Base-by-base conservation (phyloP, 2,797 vertebrate species). In the Sandelia bainsii region DNA sequence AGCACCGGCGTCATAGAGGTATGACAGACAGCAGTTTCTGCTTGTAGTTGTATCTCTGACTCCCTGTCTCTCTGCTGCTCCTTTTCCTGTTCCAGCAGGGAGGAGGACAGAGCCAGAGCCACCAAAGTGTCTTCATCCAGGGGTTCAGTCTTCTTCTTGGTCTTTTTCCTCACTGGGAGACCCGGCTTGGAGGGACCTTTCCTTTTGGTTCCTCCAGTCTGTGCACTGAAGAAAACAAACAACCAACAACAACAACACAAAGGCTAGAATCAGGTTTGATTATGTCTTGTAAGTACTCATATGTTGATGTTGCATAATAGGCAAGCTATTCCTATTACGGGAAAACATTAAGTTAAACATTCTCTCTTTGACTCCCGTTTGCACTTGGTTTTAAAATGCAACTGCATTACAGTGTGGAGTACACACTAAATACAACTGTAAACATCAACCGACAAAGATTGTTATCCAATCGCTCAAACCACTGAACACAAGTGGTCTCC, bases 101-200 rank as follows among this genome's bases (percentile, higher is more conserved):
- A 99, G 42, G 95, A 95, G 52, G 97, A 99, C 87, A 98, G 89
- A 51, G 96, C 97, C 94, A 98, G 81, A 48, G 97, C 97, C 81
- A 97, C 90, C 93, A 95, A 88, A 67, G 96, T 87, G 72, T 98
- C 95, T 85, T 98, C 96, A 0, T 96, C 95, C 25, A 94, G 66
- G 0, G 70, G 69, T 10, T 91, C 89, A 0, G 76, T 42, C 87
- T 93, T 93, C 81, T 93, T 97, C 77, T 69, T 94, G 62, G 80
- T 85, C 86, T 93, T 96, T 83, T 93, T 96, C 71, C 60, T 94
- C 0, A 71, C 80, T 0, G 87, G 90, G 16, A 91, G 84, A 40
- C 77, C 86, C 7, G 89, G 85, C 3, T 65, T 90, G 0, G 70
- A 37, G 8, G 87, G 66, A 17, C 72, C 92, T 91, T 95, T 97